Percentiles rank a stretch among this genome's conserved stretches.
Conservation (phyloP, 2,888 invertebrate species). For the Parnassius smintheus region DNA sequence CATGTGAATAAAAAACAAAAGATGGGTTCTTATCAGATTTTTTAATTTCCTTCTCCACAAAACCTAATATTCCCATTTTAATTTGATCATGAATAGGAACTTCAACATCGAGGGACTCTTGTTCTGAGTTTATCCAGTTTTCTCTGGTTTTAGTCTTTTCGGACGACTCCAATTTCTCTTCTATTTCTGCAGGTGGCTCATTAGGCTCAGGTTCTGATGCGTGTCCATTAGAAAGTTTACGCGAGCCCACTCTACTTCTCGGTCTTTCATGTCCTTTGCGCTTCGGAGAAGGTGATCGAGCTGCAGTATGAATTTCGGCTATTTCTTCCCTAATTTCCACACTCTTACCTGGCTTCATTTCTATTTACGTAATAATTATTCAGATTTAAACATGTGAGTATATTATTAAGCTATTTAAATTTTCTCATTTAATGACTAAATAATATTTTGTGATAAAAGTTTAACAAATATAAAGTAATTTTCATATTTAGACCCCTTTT, state of each 20-base stretch:
- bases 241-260: conserved; percentile 59
- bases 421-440: conserved; percentile 14
- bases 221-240: conserved; percentile 70
- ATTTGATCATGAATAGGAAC: conserved; percentile 81
- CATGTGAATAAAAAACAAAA: conserved; percentile 75
- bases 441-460: conserved; percentile 1
- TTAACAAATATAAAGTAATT: conserved; percentile 10
- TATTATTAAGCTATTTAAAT: background rate
- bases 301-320: conserved; percentile 67
- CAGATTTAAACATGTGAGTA: conserved; percentile 28
- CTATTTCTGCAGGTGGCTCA: conserved; percentile 34
- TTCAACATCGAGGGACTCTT: conserved; percentile 80
- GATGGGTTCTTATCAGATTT: conserved; percentile 74
- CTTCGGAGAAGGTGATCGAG: conserved; percentile 69
- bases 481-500: conserved; percentile 27
- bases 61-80: conserved; percentile 75
- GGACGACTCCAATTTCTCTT: conserved; percentile 37
- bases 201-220: conserved; percentile 38
- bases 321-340: conserved; percentile 65
- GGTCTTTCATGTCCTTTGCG: conserved; percentile 53
- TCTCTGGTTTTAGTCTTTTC: conserved; percentile 66
- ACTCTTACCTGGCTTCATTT: conserved; percentile 70
- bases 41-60: conserved; percentile 76
- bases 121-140: conserved; percentile 74
- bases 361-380: conserved; percentile 18